Evolutionary conservation across 1,140 invertebrate species (phyloP).

Genomic region (Leptopilina boulardi): DNA sequence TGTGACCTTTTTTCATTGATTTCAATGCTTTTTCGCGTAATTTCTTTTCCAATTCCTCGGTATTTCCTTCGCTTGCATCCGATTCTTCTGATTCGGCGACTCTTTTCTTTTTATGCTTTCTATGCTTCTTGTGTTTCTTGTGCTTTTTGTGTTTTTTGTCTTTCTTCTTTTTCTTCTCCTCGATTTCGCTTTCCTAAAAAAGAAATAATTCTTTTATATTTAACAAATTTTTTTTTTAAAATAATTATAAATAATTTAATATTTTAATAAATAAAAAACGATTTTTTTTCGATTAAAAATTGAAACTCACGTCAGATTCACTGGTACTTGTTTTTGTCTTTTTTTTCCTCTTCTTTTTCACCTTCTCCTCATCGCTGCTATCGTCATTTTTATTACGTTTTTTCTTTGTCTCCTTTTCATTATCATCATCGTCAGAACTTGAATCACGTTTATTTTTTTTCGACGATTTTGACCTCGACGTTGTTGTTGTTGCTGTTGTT

Average conservation of each 20-base stretch:
- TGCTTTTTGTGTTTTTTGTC: constrained; percentile 84
- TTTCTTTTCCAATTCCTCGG: constrained; percentile 90
- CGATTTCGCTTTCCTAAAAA: constrained; percentile 80
- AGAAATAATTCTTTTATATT: too few relatives aligned
- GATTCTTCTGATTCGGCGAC: constrained; percentile 79
- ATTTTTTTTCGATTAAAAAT: constrained; percentile 4
- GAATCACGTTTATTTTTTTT: constrained; percentile 72
- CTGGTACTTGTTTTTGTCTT: constrained; percentile 79
- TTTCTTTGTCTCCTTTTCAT: constrained; percentile 73
- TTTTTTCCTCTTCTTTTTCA: constrained; percentile 82
- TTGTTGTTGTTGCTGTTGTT: too few relatives aligned
- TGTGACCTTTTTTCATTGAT: constrained; percentile 81
- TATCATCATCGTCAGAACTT: constrained; percentile 75
- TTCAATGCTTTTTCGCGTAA: constrained; percentile 90
- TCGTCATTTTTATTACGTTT: constrained; percentile 76
- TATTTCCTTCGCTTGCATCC: constrained; percentile 79
- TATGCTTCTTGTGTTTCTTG: constrained; percentile 83
- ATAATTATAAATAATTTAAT: too few relatives aligned
- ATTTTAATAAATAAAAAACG: background rate
- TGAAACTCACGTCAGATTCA: constrained; percentile 68
- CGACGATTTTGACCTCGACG: too few relatives aligned
- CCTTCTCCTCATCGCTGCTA: constrained; percentile 82
- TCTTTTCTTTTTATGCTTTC: constrained; percentile 83
- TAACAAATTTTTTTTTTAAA: too few relatives aligned
- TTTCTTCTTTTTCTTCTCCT: constrained; percentile 83